Evolutionary conservation across 2,113 vertebrate genomes (phyloP).

Genomic region (Sinocyclocheilus anshuiensis): DNA sequence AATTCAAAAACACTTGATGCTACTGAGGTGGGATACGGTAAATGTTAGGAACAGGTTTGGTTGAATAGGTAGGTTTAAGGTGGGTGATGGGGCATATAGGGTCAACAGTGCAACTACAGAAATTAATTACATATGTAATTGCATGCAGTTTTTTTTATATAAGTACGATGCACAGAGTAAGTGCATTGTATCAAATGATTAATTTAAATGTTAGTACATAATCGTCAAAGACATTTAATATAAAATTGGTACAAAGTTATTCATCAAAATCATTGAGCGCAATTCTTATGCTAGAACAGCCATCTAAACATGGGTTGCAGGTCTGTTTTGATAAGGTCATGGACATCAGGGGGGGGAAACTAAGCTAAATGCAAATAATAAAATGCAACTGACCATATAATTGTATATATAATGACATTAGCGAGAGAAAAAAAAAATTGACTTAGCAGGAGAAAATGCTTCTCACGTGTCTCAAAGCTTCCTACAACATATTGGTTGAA

Average conservation of each 20-base stretch:
- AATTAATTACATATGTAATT: neutral
- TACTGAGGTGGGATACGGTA: neutral
- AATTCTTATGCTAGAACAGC: neutral
- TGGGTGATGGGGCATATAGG: neutral
- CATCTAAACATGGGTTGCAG: neutral
- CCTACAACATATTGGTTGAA: neutral
- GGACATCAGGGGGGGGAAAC: neutral
- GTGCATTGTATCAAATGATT: neutral
- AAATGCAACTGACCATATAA: neutral
- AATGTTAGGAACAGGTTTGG: neutral
- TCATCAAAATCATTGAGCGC: neutral
- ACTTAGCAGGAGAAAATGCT: neutral
- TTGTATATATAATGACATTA: neutral
- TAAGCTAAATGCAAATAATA: neutral
- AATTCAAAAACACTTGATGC: neutral
- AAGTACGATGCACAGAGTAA: neutral
- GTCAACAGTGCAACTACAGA: neutral
- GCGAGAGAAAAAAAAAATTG: neutral
- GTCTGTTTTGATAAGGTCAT: neutral
- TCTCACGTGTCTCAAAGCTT: conserved; percentile 10
- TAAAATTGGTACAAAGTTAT: neutral
- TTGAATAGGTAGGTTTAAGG: neutral
- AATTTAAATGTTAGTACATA: neutral
- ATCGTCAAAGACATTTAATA: neutral
- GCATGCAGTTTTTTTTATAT: neutral